A percentile compares a stretch with the other conserved stretches of the same genome.
Evolutionary conservation across 2,797 vertebrate genomes (phyloP).

Genomic region (Zalophus californianus): DNA sequence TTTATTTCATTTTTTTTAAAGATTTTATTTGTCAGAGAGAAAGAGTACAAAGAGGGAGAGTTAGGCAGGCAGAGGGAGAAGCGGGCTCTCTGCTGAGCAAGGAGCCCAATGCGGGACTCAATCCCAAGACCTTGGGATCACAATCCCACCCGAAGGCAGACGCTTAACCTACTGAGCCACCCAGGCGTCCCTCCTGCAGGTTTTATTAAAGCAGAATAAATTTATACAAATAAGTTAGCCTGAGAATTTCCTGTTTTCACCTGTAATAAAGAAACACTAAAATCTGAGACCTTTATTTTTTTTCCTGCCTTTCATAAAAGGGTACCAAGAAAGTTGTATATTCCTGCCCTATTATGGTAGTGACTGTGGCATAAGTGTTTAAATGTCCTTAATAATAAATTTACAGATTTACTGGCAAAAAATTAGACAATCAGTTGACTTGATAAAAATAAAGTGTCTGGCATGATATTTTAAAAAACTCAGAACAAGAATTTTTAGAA

Average conservation of each 20-base stretch:
- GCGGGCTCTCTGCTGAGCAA: too few relatives aligned
- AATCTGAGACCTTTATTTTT: constrained; percentile 7
- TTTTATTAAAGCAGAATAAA: background rate
- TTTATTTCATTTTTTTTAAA: background rate
- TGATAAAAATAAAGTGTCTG: constrained; percentile 5
- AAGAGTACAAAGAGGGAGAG: too few relatives aligned
- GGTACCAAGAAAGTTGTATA: background rate
- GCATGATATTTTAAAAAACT: constrained; percentile 45
- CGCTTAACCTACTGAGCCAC: background rate
- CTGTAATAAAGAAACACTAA: background rate
- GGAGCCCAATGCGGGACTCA: too few relatives aligned
- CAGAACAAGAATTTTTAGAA: background rate
- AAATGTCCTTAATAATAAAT: constrained; percentile 30
- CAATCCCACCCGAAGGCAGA: too few relatives aligned
- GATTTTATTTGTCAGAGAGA: too few relatives aligned
- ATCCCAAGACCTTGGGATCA: too few relatives aligned
- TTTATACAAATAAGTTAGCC: background rate
- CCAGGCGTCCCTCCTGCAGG: background rate
- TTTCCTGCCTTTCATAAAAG: background rate
- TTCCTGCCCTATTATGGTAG: background rate
- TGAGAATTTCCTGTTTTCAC: background rate
- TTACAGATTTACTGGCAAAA: background rate
- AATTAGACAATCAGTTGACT: background rate
- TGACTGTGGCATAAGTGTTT: background rate
- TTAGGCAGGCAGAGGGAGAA: too few relatives aligned